Evolutionary conservation across 1,140 invertebrate genomes (phyloP).

Genomic region (Drosophila nigromelanica): DNA sequence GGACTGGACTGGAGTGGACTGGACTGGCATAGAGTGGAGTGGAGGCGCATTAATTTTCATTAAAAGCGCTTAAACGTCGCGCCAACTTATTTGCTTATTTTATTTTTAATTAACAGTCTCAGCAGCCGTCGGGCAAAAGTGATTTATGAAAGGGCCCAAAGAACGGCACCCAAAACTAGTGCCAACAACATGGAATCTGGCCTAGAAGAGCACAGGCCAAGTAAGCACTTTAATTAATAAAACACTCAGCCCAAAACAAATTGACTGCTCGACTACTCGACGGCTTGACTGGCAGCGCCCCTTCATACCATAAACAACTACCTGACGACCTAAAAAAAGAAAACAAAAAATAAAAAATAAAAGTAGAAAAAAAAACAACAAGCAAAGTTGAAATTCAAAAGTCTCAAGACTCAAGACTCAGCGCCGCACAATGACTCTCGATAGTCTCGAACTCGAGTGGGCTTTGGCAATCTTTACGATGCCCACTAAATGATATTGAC

Average conservation of each 20-base stretch:
- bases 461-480: conserved; percentile 80
- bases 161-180: conserved; percentile 19
- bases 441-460: conserved; percentile 64
- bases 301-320: conserved; percentile 17
- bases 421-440: conserved; percentile 67
- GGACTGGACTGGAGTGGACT: not conserved
- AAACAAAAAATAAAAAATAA: conserved; percentile 18
- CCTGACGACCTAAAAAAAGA: conserved; percentile 30
- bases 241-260: conserved; percentile 76
- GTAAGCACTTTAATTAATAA: conserved; percentile 80
- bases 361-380: conserved; percentile 33
- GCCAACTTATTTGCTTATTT: conserved; percentile 74
- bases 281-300: conserved; percentile 34
- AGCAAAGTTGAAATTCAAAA: conserved; percentile 45
- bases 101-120: conserved; percentile 75
- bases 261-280: conserved; percentile 60
- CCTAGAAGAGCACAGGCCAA: conserved; percentile 21
- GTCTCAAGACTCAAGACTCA: conserved; percentile 24
- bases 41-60: conserved; percentile 77
- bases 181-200: conserved; percentile 2
- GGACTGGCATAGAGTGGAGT: not conserved
- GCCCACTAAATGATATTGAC: conserved; percentile 82
- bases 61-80: conserved; percentile 76
- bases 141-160: conserved; percentile 65
- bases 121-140: conserved; percentile 47